Percentiles rank a stretch among this genome's conserved stretches.
phyloP scores from a whole-genome alignment of 2,113 vertebrate species.

The Dasyurus viverrinus region DNA sequence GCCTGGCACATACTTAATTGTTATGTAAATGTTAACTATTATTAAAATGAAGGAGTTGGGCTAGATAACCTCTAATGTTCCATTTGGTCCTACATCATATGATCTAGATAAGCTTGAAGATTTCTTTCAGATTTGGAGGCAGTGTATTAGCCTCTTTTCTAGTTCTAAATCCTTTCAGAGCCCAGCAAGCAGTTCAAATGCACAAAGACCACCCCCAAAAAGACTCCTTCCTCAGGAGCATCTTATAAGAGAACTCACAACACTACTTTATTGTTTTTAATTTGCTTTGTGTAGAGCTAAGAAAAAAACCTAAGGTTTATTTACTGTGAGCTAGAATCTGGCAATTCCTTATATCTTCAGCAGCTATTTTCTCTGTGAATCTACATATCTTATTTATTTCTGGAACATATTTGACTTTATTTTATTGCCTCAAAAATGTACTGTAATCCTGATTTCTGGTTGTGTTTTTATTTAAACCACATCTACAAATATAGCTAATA shows the following conservation, averaged over 20 bases:
- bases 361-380: constrained; percentile 26
- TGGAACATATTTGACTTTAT: constrained; percentile 50
- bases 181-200: neutral
- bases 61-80: neutral
- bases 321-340: neutral
- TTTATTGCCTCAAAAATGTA: constrained; percentile 71
- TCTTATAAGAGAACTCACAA: neutral
- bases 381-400: constrained; percentile 41
- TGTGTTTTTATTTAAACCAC: constrained; percentile 79
- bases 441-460: constrained; percentile 74
- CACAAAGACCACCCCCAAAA: neutral
- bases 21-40: neutral
- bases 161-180: neutral
- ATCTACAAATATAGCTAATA: constrained; percentile 76
- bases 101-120: neutral
- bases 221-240: neutral
- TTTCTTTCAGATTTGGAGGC: neutral
- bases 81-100: neutral
- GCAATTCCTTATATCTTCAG: neutral
- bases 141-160: neutral
- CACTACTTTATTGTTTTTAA: neutral
- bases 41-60: neutral
- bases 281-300: neutral
- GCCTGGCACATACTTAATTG: neutral
- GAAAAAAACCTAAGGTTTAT: neutral